A percentile compares a stretch with the other conserved stretches of the same genome.
phyloP scores from a whole-genome alignment of 2,797 vertebrate genomes.

The Gallinago stenura region DNA sequence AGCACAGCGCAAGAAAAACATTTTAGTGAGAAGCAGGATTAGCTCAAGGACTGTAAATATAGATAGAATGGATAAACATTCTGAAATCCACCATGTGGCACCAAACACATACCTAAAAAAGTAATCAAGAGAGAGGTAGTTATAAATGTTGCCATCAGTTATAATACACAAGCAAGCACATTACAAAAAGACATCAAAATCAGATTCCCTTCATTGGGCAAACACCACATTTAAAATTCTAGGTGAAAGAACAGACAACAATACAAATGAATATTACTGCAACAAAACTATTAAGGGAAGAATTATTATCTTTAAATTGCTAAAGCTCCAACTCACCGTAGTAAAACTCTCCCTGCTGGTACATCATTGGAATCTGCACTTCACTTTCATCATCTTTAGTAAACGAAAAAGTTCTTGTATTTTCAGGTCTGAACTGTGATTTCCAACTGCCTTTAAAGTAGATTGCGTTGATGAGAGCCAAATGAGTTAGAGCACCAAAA shows the following conservation, averaged over 20 bases:
- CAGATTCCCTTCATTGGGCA: background rate
- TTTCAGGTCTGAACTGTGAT: slow-evolving; percentile 96
- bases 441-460: slow-evolving; percentile 99
- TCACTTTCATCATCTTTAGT: slow-evolving; percentile 97
- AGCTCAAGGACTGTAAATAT: background rate
- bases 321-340: slow-evolving; percentile 83
- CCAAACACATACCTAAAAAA: background rate
- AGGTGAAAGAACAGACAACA: background rate
- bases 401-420: slow-evolving; percentile 97
- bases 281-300: background rate
- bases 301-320: background rate
- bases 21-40: background rate
- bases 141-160: background rate
- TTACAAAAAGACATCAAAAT: background rate
- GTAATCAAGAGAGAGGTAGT: background rate
- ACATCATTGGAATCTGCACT: slow-evolving; percentile 99
- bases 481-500: slow-evolving; percentile 87
- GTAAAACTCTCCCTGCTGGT: slow-evolving; percentile 98
- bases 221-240: background rate
- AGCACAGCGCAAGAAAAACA: background rate
- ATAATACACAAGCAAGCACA: background rate
- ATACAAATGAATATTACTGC: background rate
- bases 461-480: slow-evolving; percentile 92
- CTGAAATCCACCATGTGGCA: background rate
- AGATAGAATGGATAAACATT: background rate